phyloP scores from a whole-genome alignment of 2,888 invertebrate genomes.

The Rugalucina vietnamica region DNA sequence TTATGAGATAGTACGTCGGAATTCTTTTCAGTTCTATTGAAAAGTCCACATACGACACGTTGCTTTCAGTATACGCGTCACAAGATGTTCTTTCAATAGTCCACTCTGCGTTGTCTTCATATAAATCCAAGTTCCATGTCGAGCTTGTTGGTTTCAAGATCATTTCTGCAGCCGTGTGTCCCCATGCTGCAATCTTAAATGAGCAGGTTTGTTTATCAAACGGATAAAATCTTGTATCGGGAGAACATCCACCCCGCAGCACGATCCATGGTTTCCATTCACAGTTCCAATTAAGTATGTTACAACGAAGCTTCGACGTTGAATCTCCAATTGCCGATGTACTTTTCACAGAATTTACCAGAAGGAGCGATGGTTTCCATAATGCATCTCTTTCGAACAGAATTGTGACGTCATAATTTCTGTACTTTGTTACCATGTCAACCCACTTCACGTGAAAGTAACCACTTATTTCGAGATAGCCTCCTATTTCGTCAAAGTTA shows the following conservation, averaged over 20 bases:
- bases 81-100: slow-evolving; percentile 35
- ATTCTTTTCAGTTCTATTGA: slow-evolving; percentile 45
- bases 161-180: slow-evolving; percentile 45
- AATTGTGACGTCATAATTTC: neutral
- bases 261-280: slow-evolving; percentile 55
- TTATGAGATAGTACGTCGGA: slow-evolving; percentile 58
- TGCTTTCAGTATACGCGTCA: slow-evolving; percentile 7
- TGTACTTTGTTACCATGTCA: neutral
- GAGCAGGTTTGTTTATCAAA: slow-evolving; percentile 56
- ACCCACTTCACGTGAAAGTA: slow-evolving; percentile 45
- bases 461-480: slow-evolving; percentile 56
- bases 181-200: slow-evolving; percentile 59
- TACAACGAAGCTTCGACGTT: slow-evolving; percentile 53
- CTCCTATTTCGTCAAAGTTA: slow-evolving; percentile 54
- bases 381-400: neutral
- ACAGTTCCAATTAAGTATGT: neutral
- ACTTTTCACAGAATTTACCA: slow-evolving; percentile 58
- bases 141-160: slow-evolving; percentile 24
- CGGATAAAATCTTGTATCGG: slow-evolving; percentile 61
- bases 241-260: slow-evolving; percentile 48
- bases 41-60: slow-evolving; percentile 38
- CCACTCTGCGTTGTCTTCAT: slow-evolving; percentile 50
- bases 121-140: slow-evolving; percentile 43
- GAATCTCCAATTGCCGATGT: too few species aligned
- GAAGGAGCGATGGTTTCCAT: slow-evolving; percentile 53